Conservation (phyloP, 2,888 invertebrate genomes). For the Caenorhabditis sp. region DNA sequence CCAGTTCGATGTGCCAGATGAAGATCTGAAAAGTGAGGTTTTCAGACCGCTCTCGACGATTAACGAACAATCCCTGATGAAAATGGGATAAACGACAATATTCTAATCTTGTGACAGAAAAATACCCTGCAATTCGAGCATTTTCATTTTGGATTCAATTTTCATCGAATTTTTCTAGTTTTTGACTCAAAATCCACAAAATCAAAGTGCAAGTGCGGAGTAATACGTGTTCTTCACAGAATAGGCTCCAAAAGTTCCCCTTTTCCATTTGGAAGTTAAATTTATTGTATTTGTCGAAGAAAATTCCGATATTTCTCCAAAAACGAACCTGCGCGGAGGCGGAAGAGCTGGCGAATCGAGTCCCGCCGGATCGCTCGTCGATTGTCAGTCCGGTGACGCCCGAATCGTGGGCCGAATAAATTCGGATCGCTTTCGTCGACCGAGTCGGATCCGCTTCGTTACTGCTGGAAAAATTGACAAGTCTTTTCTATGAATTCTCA, state of each 20-base stretch:
- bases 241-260: too few species aligned
- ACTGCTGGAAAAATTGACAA: background rate
- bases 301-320: background rate
- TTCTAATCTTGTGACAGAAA: too few species aligned
- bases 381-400: slow-evolving; percentile 35
- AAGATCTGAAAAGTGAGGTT: slow-evolving; percentile 38
- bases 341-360: slow-evolving; percentile 55
- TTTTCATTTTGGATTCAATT: too few species aligned
- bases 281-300: too few species aligned
- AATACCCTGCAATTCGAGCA: too few species aligned
- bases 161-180: too few species aligned
- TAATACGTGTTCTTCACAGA: too few species aligned
- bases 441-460: slow-evolving; percentile 24
- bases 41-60: background rate
- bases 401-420: slow-evolving; percentile 52
- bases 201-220: too few species aligned
- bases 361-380: slow-evolving; percentile 49
- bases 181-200: too few species aligned
- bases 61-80: too few species aligned
- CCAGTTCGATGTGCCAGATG: slow-evolving; percentile 59
- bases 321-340: slow-evolving; percentile 25
- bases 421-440: slow-evolving; percentile 37
- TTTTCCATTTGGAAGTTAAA: too few species aligned
- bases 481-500: background rate
- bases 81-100: too few species aligned